Percentiles rank a stretch among this genome's conserved stretches.
Conservation (phyloP, 2,888 invertebrate species). For the Melieria crassipennis region DNA sequence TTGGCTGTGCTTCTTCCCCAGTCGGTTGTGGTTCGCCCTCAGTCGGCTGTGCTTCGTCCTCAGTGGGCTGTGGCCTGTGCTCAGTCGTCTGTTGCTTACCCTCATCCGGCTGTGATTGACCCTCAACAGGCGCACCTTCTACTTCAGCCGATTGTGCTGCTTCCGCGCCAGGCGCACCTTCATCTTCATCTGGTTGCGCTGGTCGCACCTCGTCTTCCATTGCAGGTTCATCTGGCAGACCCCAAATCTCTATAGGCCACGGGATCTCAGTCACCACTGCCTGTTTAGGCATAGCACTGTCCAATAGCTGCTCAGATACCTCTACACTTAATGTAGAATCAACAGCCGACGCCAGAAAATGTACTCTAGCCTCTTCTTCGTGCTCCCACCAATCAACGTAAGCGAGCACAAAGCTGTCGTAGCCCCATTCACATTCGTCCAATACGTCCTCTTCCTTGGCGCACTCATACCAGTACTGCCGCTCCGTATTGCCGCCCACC, state of each 20-base stretch:
- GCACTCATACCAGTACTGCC: slow-evolving; percentile 53
- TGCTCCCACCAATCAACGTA: slow-evolving; percentile 12
- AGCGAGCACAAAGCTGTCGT: slow-evolving; percentile 39
- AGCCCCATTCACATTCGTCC: slow-evolving; percentile 55
- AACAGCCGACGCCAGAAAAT: not conserved
- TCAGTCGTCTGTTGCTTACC: too few species aligned
- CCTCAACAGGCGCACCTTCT: not conserved
- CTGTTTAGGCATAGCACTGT: not conserved
- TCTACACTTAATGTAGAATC: not conserved
- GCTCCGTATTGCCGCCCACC: slow-evolving; percentile 59
- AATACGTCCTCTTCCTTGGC: slow-evolving; percentile 45
- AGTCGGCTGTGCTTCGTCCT: too few species aligned
- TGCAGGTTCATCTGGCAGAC: not conserved
- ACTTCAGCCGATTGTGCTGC: not conserved
- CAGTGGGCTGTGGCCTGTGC: too few species aligned
- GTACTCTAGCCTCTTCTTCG: not conserved
- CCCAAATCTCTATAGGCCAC: too few species aligned
- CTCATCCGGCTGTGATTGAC: not conserved
- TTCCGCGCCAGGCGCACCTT: not conserved
- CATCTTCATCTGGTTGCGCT: not conserved
- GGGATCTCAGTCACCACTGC: not conserved
- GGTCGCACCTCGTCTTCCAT: not conserved
- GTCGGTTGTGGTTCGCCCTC: too few species aligned
- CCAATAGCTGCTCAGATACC: not conserved
- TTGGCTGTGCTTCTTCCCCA: too few species aligned